Conservation (phyloP, 2,113 vertebrate genomes). For the Edolisoma coerulescens region DNA sequence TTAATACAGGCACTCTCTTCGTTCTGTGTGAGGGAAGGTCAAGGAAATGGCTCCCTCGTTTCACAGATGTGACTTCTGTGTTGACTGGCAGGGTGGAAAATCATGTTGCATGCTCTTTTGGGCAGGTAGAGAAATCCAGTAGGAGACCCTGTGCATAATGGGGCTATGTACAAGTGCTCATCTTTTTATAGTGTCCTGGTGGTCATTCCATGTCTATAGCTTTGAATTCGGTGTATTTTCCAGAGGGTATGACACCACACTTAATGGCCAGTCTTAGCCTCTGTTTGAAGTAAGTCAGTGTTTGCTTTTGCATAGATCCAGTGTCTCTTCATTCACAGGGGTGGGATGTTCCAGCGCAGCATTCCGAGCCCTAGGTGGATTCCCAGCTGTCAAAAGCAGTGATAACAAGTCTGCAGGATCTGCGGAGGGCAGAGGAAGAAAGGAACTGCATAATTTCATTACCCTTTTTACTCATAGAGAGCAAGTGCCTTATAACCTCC, state of each 20-base stretch:
- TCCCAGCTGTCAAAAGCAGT: background rate
- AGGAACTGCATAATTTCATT: background rate
- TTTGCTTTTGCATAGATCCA: accelerated
- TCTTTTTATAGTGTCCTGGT: background rate
- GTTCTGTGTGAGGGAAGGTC: background rate
- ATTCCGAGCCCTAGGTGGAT: background rate
- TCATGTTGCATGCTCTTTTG: background rate
- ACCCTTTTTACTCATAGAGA: background rate
- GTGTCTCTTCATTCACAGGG: background rate
- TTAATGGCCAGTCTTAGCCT: background rate
- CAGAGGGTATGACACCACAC: background rate
- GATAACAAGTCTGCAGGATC: background rate
- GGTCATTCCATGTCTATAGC: background rate
- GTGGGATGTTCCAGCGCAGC: background rate
- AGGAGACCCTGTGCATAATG: background rate
- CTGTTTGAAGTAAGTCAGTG: background rate
- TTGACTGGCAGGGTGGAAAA: slow-evolving; percentile 5
- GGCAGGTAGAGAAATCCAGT: background rate
- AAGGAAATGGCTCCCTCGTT: background rate
- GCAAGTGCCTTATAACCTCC: background rate
- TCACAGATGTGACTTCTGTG: background rate
- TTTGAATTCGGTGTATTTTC: background rate
- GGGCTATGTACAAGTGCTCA: background rate
- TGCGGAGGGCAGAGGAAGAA: background rate
- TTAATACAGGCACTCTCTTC: background rate